phyloP scores from a whole-genome alignment of 2,113 vertebrate genomes.

The Dasyurus viverrinus region DNA sequence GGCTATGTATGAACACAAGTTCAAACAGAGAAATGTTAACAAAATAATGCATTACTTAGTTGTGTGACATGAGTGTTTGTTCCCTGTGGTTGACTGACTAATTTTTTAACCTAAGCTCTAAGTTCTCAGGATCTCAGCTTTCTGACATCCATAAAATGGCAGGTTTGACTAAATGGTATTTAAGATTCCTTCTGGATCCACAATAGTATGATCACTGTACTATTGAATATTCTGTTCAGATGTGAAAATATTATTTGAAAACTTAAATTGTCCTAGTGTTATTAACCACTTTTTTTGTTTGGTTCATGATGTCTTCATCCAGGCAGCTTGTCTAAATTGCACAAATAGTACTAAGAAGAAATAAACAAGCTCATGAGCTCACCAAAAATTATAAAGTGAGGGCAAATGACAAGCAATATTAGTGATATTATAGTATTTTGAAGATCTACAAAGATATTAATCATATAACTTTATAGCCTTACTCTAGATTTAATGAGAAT shows the following conservation, averaged over 20 bases:
- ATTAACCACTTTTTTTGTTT: background rate
- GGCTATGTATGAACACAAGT: background rate
- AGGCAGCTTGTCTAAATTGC: background rate
- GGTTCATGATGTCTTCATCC: background rate
- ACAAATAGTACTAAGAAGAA: background rate
- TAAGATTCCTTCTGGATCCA: background rate
- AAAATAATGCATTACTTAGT: background rate
- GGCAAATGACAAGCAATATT: background rate
- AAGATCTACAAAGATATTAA: background rate
- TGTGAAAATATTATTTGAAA: background rate
- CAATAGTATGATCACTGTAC: background rate
- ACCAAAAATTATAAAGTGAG: background rate
- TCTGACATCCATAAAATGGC: background rate
- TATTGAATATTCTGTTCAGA: background rate
- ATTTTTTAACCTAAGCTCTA: background rate
- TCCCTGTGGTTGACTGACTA: background rate
- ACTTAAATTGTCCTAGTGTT: background rate
- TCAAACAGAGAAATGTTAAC: background rate
- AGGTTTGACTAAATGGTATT: background rate
- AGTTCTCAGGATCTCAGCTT: background rate
- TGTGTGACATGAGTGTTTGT: background rate
- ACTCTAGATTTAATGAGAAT: background rate
- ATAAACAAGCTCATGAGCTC: background rate
- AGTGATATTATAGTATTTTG: background rate
- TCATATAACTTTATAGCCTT: background rate